These are phyloP conservation scores for Belonocnema kinseyi DNA, from an alignment of 1,140 invertebrate species.

Conservation along the genomic window DNA sequence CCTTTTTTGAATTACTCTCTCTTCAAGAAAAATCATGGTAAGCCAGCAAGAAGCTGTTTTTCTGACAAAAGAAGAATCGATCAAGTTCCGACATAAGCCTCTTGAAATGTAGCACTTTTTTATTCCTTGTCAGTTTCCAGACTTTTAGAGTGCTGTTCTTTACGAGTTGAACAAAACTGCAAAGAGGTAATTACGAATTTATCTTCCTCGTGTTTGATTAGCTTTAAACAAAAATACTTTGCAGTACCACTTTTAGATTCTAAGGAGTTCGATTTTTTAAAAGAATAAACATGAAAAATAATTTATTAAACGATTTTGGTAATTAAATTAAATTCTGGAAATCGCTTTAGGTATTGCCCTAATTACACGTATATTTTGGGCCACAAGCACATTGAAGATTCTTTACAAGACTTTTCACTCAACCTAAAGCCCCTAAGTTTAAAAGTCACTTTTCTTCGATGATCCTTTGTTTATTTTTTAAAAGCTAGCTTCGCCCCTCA, in stretches of 20 bases:
- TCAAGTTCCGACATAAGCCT: constrained; percentile 7
- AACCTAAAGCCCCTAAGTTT: constrained; percentile 50
- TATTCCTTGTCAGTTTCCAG: constrained; percentile 13
- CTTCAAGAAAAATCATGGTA: not conserved
- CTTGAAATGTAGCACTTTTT: constrained; percentile 21
- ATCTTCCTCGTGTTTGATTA: not conserved
- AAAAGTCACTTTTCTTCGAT: constrained; percentile 43
- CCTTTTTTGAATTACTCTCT: too few relatives aligned
- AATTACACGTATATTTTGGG: not conserved
- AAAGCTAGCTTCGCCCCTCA: constrained; percentile 18
- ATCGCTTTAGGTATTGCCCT: not conserved
- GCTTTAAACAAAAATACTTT: not conserved
- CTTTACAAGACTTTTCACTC: constrained; percentile 66
- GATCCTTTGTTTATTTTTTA: constrained; percentile 41
- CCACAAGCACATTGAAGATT: constrained; percentile 21
- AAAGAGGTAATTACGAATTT: constrained; percentile 28
- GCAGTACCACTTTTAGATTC: too few relatives aligned
- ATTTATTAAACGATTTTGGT: not conserved
- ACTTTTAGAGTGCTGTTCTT: constrained; percentile 6
- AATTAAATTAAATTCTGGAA: not conserved
- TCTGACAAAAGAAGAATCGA: not conserved
- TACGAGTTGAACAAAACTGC: constrained; percentile 2
- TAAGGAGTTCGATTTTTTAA: too few relatives aligned
- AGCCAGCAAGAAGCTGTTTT: not conserved
- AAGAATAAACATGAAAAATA: not conserved